Evolutionary conservation across 2,797 vertebrate genomes (phyloP), one percentile per base, ranked within the genome.

Genomic region (Hydrocynus forskahlii): DNA sequence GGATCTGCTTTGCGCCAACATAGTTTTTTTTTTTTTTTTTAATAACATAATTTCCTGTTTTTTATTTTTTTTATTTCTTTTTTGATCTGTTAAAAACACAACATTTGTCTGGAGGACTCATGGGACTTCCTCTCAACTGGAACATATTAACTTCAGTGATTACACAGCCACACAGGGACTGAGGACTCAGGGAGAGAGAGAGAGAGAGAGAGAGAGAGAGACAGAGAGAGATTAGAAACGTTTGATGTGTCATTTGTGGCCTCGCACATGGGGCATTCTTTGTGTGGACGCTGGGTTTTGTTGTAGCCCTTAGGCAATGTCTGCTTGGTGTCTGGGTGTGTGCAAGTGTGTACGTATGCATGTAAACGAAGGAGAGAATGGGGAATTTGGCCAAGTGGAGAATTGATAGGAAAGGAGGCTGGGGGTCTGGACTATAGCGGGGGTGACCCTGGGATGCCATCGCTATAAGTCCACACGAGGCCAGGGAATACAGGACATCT

Each of bases 231-330:
- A 64, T 59, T 29, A 48, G 19, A 88, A 87, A 88, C 89, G 91
- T 94, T 92, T 94, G 93, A 95, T 93, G 89, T 93, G 89, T 92
- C 88, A 87, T 91, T 92, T 92, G 90, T 91, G 92, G 90, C 90
- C 83, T 86, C 88, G 88, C 90, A 91, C 90, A 93, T 91, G 91
- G 88, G 89, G 89, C 90, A 70, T 81, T 89, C 90, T 90, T 88
- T 92, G 88, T 91, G 88, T 90, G 91, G 88, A 76, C 87, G 90
- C 89, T 88, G 90, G 78, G 81, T 83, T 87, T 85, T 84, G 81
- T 84, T 87, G 87, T 87, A 89, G 92, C 92, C 92, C 80, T 90
- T 89, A 91, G 93, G 91, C 90, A 87, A 85, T 81, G 83, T 86
- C 88, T 40, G 71, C 83, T 81, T 82, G 87, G 87, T 87, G 85